phyloP scores from a whole-genome alignment of 1,140 invertebrate genomes.

The Ceratina australensis region DNA sequence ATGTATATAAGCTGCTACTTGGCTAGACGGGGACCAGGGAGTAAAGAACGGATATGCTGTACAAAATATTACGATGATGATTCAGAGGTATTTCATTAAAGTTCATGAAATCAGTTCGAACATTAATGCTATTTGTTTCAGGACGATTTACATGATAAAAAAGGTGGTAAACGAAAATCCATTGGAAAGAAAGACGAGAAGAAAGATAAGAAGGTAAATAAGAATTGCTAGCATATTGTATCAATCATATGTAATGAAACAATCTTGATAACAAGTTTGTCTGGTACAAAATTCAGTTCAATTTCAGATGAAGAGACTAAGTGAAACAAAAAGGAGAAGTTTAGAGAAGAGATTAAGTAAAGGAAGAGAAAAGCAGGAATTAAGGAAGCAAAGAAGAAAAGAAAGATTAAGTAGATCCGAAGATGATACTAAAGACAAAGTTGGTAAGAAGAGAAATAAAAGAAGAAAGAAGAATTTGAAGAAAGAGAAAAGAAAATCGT shows the following conservation, averaged over 20 bases:
- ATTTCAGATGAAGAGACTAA: not conserved
- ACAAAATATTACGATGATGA: conserved; percentile 12
- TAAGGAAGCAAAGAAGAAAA: not conserved
- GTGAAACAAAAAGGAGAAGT: not conserved
- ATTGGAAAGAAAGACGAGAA: not conserved
- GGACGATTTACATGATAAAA: not conserved
- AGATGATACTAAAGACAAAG: not conserved
- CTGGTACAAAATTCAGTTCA: not conserved
- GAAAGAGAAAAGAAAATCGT: not conserved
- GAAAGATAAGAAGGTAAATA: conserved; percentile 7
- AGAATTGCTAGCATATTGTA: not conserved
- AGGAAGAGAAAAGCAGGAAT: not conserved
- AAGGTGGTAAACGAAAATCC: not conserved
- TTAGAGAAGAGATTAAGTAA: not conserved
- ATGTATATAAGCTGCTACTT: conserved; percentile 55
- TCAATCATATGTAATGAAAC: not conserved
- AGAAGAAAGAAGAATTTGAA: not conserved
- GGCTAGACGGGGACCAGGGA: conserved; percentile 34
- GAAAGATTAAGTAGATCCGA: no score
- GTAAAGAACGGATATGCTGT: conserved; percentile 51
- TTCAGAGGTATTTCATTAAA: conserved; percentile 30
- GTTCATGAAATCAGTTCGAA: conserved; percentile 2
- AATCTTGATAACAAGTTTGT: not conserved
- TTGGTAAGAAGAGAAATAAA: not conserved
- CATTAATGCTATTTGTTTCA: not conserved